A percentile compares a stretch with the other conserved stretches of the same genome.
phyloP scores from a whole-genome alignment of 2,113 vertebrate species.

The Barnardius zonarius region DNA sequence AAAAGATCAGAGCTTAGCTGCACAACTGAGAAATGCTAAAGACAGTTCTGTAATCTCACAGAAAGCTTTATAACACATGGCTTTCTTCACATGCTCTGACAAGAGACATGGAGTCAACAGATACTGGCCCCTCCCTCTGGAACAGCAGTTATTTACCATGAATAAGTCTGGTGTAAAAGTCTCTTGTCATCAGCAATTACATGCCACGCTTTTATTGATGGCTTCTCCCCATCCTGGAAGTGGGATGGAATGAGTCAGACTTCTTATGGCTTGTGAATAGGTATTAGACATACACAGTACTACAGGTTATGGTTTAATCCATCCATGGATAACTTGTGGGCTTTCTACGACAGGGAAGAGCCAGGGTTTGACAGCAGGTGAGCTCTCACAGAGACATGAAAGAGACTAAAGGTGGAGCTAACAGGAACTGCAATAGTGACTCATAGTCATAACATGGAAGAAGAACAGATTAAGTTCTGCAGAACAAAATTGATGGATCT shows the following conservation, averaged over 20 bases:
- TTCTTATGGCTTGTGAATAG: not conserved
- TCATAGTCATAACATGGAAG: not conserved
- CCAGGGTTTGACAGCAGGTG: not conserved
- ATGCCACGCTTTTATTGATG: not conserved
- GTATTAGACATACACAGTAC: not conserved
- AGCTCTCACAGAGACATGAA: not conserved
- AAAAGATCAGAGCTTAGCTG: not conserved
- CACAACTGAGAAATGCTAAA: not conserved
- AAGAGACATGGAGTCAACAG: not conserved
- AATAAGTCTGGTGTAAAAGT: not conserved
- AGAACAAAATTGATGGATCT: not conserved
- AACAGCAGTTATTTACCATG: not conserved
- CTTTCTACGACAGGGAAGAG: not conserved
- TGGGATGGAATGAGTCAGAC: not conserved
- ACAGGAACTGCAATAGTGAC: not conserved
- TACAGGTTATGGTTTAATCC: not conserved
- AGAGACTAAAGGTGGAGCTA: not conserved
- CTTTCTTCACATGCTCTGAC: not conserved
- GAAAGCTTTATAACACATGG: not conserved
- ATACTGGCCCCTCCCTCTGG: not conserved
- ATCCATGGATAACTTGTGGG: not conserved
- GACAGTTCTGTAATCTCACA: not conserved
- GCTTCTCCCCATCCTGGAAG: not conserved
- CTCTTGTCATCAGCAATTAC: not conserved
- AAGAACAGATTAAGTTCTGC: conserved; percentile 31